phyloP scores from a whole-genome alignment of 2,888 invertebrate genomes.

The Macrophya annulata region DNA sequence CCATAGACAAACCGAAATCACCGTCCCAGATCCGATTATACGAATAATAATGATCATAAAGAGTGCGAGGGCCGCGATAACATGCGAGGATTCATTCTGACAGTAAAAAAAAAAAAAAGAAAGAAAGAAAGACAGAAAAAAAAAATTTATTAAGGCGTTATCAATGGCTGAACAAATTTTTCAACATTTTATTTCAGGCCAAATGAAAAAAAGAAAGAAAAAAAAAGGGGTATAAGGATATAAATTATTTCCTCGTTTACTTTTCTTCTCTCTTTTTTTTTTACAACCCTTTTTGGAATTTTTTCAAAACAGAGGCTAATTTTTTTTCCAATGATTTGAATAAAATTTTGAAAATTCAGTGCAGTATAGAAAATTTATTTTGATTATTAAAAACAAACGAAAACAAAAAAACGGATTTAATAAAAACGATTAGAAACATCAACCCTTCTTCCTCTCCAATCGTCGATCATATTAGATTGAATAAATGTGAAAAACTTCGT shows the following conservation, averaged over 20 bases:
- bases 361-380: no score
- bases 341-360: no score
- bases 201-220: not conserved
- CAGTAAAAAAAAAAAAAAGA: not conserved
- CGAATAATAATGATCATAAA: slow-evolving; percentile 71
- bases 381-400: no score
- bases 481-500: no score
- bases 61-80: slow-evolving; percentile 60
- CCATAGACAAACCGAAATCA: slow-evolving; percentile 78
- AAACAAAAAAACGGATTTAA: no score
- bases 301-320: no score
- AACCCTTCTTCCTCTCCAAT: no score
- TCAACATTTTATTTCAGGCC: not conserved
- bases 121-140: not conserved
- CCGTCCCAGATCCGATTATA: slow-evolving; percentile 76
- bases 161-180: not conserved
- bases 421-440: no score
- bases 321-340: no score
- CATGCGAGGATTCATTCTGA: slow-evolving; percentile 44
- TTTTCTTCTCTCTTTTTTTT: no score
- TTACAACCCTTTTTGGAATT: no score
- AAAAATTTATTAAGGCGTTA: not conserved
- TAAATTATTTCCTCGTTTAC: not conserved
- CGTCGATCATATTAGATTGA: no score
- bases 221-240: not conserved